Evolutionary conservation across 2,888 invertebrate species (phyloP), one percentile per base, ranked within the genome.

Genomic region (Drosophila paranaensis): DNA sequence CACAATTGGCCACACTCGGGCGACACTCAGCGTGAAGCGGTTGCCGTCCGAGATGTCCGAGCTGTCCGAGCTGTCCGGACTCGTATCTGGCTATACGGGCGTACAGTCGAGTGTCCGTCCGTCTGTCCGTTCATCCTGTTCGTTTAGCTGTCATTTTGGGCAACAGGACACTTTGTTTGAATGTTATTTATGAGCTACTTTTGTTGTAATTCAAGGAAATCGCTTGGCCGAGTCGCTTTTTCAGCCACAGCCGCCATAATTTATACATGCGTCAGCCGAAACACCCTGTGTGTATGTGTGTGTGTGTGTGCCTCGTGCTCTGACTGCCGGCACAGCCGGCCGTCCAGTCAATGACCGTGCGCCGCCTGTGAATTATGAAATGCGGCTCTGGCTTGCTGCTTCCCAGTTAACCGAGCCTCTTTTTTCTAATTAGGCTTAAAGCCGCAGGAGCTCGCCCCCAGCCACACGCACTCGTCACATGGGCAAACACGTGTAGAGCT

Each of bases 141-240:
- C 62, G 45, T 25, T 72, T 65, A 55, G 61, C 67, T 71, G 79
- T 75, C 88, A 78, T 61, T 78, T 53, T 53, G 61, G 77, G 78
- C 87, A 74, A 82, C 66, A 64, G 76, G 82, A 85, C 86, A 82
- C 82, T 82, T 82, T 82, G 86, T 82, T 82, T 82, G 79, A 85
- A 82, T 82, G 79, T 82, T 82, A 82, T 88, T 82, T 82, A 88
- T 82, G 82, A 76, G 79, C 71, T 76, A 77, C 83, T 85, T 83
- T 83, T 88, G 74, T 82, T 82, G 88, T 85, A 85, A 85, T 85
- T 88, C 86, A 85, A 86, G 88, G 72, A 82, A 88, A 82, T 88
- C 86, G 80, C 69, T 68, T 74, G 57, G 61, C 71, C 70, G 66
- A 74, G 67, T 58, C 69, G 67, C 66, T 71, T 77, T 80, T 68